These are phyloP conservation scores for Lamellibrachia luymesi DNA, from an alignment of 1,140 invertebrate genomes.

Conservation along the genomic window DNA sequence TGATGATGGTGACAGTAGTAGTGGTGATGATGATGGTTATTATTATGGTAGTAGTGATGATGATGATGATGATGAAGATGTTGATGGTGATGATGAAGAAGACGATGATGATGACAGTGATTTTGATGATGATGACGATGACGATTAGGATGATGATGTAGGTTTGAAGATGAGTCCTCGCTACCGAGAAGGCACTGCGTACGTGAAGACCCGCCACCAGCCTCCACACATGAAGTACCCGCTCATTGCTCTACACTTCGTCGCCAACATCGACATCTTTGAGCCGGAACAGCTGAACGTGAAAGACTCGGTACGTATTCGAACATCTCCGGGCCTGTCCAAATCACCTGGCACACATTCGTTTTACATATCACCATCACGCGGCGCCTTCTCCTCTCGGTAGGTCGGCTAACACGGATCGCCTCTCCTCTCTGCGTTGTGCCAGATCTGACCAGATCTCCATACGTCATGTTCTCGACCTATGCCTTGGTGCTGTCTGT, in stretches of 20 bases:
- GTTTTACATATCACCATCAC: too few relatives aligned
- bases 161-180: conserved; percentile 29
- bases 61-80: neutral
- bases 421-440: too few relatives aligned
- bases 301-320: conserved; percentile 17
- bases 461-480: too few relatives aligned
- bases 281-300: conserved; percentile 24
- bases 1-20: too few relatives aligned
- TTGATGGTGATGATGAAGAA: neutral
- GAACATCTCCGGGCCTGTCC: neutral
- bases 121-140: neutral
- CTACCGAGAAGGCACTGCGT: conserved; percentile 27
- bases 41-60: neutral
- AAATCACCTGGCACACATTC: too few relatives aligned
- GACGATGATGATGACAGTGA: neutral
- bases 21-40: neutral
- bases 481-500: too few relatives aligned
- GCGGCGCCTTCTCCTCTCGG: too few relatives aligned
- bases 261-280: conserved; percentile 26
- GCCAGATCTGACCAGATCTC: too few relatives aligned
- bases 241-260: conserved; percentile 24
- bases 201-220: conserved; percentile 28
- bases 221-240: conserved; percentile 31
- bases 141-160: neutral
- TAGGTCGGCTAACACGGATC: too few relatives aligned